Conservation (phyloP, 2,888 invertebrate genomes). For the Drosophila mayaguana region DNA sequence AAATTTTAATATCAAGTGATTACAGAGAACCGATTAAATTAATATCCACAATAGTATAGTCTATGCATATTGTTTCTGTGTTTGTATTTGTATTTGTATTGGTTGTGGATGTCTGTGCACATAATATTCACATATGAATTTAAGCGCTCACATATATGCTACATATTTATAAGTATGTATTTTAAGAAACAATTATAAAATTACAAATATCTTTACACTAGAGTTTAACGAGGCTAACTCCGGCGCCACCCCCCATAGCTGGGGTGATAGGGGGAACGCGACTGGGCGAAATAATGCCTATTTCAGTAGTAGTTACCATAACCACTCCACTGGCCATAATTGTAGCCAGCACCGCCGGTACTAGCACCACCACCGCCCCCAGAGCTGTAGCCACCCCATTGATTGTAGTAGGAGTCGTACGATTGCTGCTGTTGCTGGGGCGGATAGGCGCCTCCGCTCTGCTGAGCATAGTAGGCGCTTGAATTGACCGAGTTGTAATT, state of each 20-base stretch:
- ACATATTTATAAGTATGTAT: conserved; percentile 45
- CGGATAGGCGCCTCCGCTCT: conserved; percentile 71
- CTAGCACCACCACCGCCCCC: conserved; percentile 37
- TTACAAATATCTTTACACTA: conserved; percentile 61
- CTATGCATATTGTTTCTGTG: conserved; percentile 21
- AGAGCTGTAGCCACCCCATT: conserved; percentile 87
- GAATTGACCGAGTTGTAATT: conserved; percentile 80
- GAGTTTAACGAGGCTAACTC: conserved; percentile 51
- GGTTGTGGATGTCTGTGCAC: conserved; percentile 27
- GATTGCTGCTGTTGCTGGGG: conserved; percentile 62
- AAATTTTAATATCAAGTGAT: conserved; percentile 22
- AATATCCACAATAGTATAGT: conserved; percentile 37
- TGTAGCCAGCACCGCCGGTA: conserved; percentile 81
- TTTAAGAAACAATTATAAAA: conserved; percentile 58
- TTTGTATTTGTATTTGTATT: conserved; percentile 17
- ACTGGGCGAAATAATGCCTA: background rate
- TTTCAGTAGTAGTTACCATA: conserved; percentile 85
- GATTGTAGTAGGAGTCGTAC: conserved; percentile 87
- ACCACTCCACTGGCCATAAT: conserved; percentile 88
- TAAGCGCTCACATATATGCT: conserved; percentile 22
- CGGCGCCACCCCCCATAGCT: conserved; percentile 1
- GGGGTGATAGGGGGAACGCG: background rate
- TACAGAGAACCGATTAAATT: conserved; percentile 51
- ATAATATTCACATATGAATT: conserved; percentile 30
- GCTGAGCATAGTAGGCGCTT: conserved; percentile 80